These are phyloP conservation scores for Acanthurus tractus DNA, from an alignment of 2,797 vertebrate genomes.

Conservation along the genomic window DNA sequence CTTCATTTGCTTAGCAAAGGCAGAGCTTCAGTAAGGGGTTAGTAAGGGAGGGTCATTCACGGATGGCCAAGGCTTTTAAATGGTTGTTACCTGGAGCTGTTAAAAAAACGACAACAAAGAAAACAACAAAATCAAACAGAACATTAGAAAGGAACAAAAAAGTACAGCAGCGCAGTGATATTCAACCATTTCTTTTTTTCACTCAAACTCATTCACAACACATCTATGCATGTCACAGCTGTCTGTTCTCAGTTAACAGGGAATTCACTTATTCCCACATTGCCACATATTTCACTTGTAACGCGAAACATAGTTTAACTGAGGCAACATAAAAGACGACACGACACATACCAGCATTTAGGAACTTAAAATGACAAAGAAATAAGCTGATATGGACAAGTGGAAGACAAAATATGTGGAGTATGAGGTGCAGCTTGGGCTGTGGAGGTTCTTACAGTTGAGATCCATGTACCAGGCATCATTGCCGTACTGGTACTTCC, in stretches of 20 bases:
- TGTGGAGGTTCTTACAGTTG: slow-evolving; percentile 91
- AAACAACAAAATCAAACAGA: slow-evolving; percentile 90
- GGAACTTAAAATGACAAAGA: slow-evolving; percentile 79
- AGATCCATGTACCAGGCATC: slow-evolving; percentile 98
- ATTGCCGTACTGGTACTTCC: slow-evolving; percentile 93
- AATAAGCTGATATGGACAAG: slow-evolving; percentile 85
- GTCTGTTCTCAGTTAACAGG: slow-evolving; percentile 79
- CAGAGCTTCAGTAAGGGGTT: slow-evolving; percentile 90
- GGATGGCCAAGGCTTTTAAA: slow-evolving; percentile 91
- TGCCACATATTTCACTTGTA: slow-evolving; percentile 89
- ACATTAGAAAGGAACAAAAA: slow-evolving; percentile 89
- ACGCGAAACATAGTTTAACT: slow-evolving; percentile 85
- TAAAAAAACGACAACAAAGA: slow-evolving; percentile 90
- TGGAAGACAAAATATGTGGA: slow-evolving; percentile 84
- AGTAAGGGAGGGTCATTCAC: slow-evolving; percentile 90
- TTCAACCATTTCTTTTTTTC: slow-evolving; percentile 87
- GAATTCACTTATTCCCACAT: slow-evolving; percentile 82
- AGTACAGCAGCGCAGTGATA: slow-evolving; percentile 88
- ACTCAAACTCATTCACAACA: slow-evolving; percentile 80
- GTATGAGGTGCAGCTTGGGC: slow-evolving; percentile 69
- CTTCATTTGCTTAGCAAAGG: slow-evolving; percentile 89
- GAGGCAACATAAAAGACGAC: slow-evolving; percentile 82
- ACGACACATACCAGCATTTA: slow-evolving; percentile 82
- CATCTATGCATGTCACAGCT: slow-evolving; percentile 82
- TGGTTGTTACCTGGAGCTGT: slow-evolving; percentile 94